Base-by-base conservation (phyloP, 1,140 invertebrate species). In the Drosophila mojavensis region DNA sequence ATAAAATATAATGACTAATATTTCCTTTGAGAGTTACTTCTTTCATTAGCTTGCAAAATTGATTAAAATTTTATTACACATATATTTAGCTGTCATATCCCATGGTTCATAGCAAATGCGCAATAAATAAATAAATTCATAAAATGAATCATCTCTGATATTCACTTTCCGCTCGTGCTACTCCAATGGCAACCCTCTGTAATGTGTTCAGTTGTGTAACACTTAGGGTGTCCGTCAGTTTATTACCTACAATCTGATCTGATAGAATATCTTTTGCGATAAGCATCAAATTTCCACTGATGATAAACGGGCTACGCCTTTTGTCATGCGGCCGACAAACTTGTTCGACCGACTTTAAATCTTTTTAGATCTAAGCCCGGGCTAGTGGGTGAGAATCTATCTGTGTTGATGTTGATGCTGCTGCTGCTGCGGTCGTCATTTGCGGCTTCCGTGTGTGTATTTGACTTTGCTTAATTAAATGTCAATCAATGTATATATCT, bases 401-500 rank as follows among this genome's bases (percentile, higher is more conserved):
- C 28, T 73, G 36, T n/a, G 45, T 28, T 39, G 33, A 33, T 24
- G 45, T 24, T 39, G 33, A 9, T 33, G 48, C 59, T 61, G 73
- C 75, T 41, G 64, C 7, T 36, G 43, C 41, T 39, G 48, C 59
- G 65, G 73, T 79, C 45, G 64, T 55, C 60, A 47, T 65, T 66
- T 83, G 72, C 76, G 83, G 83, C 83, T 86, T 86, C 83, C 83
- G 83, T 80, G 79, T 80, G 79, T 86, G 73, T 79, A 83, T 79
- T 88, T 88, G 83, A 67, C 73, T 83, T 80, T 86, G 79, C 82
- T 88, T 88, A 88, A 88, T 88, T 89, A 84, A 88, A 89, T 88
- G 83, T 89, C 83, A 88, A 88, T 88, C 83, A 88, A 63, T 78
- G 56, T 80, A 70, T 51, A 50, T 43, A 58, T 51, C 39, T 60